A percentile compares a stretch with the other conserved stretches of the same genome.
phyloP scores from a whole-genome alignment of 2,113 vertebrate species.

The Platichthys flesus region DNA sequence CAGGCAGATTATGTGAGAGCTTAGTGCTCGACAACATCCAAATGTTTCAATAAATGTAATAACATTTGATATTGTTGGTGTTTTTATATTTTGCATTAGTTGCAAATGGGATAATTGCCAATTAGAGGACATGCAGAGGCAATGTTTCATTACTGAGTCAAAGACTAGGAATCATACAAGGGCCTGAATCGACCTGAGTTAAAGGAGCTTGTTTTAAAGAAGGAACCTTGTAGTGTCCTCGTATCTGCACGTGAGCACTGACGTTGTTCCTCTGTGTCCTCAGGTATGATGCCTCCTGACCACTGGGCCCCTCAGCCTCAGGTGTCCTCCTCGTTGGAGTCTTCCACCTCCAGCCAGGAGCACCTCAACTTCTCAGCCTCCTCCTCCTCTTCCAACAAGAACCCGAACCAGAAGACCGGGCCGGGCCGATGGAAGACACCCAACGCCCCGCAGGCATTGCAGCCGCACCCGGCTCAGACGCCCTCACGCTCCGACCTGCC shows the following conservation, averaged over 20 bases:
- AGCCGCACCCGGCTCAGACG: constrained; percentile 81
- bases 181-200: no score
- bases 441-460: constrained; percentile 75
- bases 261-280: not conserved
- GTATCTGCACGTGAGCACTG: not conserved
- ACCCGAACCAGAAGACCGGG: constrained; percentile 90
- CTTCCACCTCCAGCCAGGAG: constrained; percentile 95
- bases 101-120: no score
- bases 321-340: constrained; percentile 89
- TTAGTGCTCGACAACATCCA: not conserved
- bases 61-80: not conserved
- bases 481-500: constrained; percentile 91
- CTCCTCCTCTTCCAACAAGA: constrained; percentile 84
- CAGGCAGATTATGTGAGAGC: constrained; percentile 6
- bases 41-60: constrained; percentile 17
- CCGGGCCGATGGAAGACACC: constrained; percentile 98
- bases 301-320: constrained; percentile 87
- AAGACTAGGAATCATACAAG: no score
- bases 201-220: no score
- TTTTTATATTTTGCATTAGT: not conserved
- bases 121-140: no score
- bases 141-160: no score
- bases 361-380: constrained; percentile 92
- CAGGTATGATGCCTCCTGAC: constrained; percentile 76
- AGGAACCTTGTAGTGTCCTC: no score